phyloP scores from a whole-genome alignment of 2,888 invertebrate species.

The Sarcophaga caerulescens region DNA sequence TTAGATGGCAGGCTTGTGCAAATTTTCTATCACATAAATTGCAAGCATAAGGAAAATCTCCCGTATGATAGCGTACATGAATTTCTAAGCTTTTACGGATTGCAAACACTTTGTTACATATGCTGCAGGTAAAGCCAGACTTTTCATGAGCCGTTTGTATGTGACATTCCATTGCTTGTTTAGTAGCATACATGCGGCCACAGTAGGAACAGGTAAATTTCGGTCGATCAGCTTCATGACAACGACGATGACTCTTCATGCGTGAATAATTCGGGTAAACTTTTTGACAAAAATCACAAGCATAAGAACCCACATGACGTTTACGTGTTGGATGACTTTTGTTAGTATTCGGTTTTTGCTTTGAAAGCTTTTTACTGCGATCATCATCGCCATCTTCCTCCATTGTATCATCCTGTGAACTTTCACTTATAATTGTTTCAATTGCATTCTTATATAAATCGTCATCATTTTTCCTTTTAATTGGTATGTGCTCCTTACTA shows the following conservation, averaged over 20 bases:
- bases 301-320: slow-evolving; percentile 66
- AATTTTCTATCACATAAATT: slow-evolving; percentile 73
- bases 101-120: slow-evolving; percentile 74
- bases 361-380: neutral
- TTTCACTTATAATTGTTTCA: slow-evolving; percentile 30
- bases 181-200: slow-evolving; percentile 72
- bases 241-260: slow-evolving; percentile 70
- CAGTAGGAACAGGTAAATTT: slow-evolving; percentile 69
- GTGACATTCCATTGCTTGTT: slow-evolving; percentile 73
- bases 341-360: slow-evolving; percentile 1
- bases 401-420: slow-evolving; percentile 40
- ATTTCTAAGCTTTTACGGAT: slow-evolving; percentile 74
- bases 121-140: slow-evolving; percentile 69
- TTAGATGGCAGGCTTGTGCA: slow-evolving; percentile 74
- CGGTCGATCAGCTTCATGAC: slow-evolving; percentile 68
- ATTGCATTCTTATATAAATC: slow-evolving; percentile 24
- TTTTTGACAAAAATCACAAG: slow-evolving; percentile 70
- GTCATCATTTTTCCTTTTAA: slow-evolving; percentile 40
- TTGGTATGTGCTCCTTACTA: slow-evolving; percentile 66
- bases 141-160: slow-evolving; percentile 71
- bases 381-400: neutral
- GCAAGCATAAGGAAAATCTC: slow-evolving; percentile 73
- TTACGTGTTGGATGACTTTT: slow-evolving; percentile 34
- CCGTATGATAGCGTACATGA: slow-evolving; percentile 74
- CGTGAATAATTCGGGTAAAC: slow-evolving; percentile 70